phyloP scores from a whole-genome alignment of 2,113 vertebrate genomes.

The Perca fluviatilis region DNA sequence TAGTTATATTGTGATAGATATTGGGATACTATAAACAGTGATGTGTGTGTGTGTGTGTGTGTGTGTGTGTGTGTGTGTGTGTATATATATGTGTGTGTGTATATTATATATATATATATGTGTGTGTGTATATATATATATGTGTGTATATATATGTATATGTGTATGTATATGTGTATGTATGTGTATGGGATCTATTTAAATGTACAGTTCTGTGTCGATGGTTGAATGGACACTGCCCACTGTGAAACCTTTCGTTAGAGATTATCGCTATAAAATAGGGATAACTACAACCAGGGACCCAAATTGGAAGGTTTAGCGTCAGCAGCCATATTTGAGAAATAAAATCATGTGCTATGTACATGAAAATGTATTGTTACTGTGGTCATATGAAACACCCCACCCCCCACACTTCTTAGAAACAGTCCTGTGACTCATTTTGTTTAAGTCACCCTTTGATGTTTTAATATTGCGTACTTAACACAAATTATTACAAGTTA shows the following conservation, averaged over 20 bases:
- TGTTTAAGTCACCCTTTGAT: slow-evolving; percentile 60
- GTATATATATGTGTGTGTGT: too few species aligned
- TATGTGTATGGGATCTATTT: too few species aligned
- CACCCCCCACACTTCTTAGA: slow-evolving; percentile 6
- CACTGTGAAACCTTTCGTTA: not conserved
- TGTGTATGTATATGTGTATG: too few species aligned
- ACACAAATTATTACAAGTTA: slow-evolving; percentile 36
- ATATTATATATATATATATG: too few species aligned
- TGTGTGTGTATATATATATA: too few species aligned
- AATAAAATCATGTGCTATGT: slow-evolving; percentile 25
- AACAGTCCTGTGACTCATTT: slow-evolving; percentile 62
- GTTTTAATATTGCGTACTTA: slow-evolving; percentile 46
- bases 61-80: too few species aligned
- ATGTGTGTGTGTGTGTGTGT: too few species aligned
- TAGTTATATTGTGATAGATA: too few species aligned
- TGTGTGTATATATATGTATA: too few species aligned
- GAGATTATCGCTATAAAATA: slow-evolving; percentile 34
- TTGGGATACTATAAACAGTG: too few species aligned
- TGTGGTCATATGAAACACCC: slow-evolving; percentile 25
- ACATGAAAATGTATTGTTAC: slow-evolving; percentile 47
- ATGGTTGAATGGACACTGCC: not conserved
- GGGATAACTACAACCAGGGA: not conserved
- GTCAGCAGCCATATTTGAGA: slow-evolving; percentile 8
- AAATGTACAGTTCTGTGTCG: not conserved
- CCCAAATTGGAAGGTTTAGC: slow-evolving; percentile 4